Base-by-base conservation (phyloP, 2,888 invertebrate genomes). In the Oxyteleia sp. region DNA sequence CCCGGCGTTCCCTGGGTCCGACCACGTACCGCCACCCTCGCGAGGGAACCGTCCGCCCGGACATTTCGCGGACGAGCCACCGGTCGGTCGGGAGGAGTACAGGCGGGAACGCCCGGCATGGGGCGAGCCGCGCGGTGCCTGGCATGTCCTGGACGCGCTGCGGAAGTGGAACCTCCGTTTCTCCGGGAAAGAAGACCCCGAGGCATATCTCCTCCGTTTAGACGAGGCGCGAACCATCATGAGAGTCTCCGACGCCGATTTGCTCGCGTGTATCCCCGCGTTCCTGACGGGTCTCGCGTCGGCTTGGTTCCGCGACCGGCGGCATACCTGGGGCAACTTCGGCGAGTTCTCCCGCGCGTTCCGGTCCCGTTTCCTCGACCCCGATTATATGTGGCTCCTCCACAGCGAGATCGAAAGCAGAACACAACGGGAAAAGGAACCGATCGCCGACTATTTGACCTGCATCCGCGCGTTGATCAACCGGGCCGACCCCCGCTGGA, bases 171-270 rank as follows among this genome's bases (percentile, higher is more conserved):
- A 18, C 10, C 1, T 47, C 0, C 18, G 11, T 2, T 47, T 47
- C 10, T 47, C 47, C 2, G 47, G 47, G 1, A 47, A 11, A 18
- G 47, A 47, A 16, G 47, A 47, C 20, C 47, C 47, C 1, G 47
- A 47, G 4, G 11, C 16, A 7, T 47, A 47, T 20, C 20, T 47
- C 5, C 4, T 13, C 4, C 47, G 47, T 13, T 18, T 47, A 3
- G 0, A 4, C 1, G 47, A 47, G 13, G 47, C 47, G 3, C 18
- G 20, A 18, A 3, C 4, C 1, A 18, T 47, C 10, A 16, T 47
- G 47, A 1, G 18, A 16, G 4, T 47, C 11, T 3, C 16, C 0
- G 20, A 47, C 47, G 7, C 3, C 4, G 20, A 18, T 10, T 10
- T 47, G 2, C 10, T 47, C 18, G 18, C 47, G 18, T 47, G 47